These are phyloP conservation scores for Capitella teleta DNA, from an alignment of 1,140 invertebrate genomes.

Conservation along the genomic window DNA sequence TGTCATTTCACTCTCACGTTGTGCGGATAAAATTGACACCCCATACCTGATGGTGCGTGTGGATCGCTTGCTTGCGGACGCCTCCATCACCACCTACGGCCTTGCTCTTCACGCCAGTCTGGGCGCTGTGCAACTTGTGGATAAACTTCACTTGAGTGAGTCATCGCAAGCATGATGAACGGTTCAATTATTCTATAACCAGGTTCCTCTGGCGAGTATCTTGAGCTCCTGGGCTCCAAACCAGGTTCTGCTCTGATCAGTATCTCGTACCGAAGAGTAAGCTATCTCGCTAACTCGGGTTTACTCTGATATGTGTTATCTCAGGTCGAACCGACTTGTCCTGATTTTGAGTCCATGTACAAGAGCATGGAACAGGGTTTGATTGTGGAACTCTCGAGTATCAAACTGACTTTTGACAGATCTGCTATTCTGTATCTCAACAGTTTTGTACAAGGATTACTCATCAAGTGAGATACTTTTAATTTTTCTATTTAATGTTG, in stretches of 20 bases:
- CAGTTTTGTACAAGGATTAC: conserved; percentile 42
- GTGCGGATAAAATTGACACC: conserved; percentile 51
- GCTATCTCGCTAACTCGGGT: neutral
- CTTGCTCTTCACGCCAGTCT: conserved; percentile 64
- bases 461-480: neutral
- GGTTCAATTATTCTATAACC: neutral
- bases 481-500: neutral
- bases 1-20: conserved; percentile 47
- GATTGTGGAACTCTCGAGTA: conserved; percentile 55
- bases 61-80: conserved; percentile 58
- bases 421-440: conserved; percentile 60
- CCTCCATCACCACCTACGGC: conserved; percentile 66
- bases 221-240: conserved; percentile 59
- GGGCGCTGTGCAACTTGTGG: conserved; percentile 59
- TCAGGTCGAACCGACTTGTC: conserved; percentile 64
- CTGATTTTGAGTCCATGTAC: conserved; percentile 69
- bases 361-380: conserved; percentile 68
- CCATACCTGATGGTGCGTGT: conserved; percentile 65
- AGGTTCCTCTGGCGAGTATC: conserved; percentile 58
- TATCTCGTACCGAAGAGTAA: conserved; percentile 63
- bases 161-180: neutral
- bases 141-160: conserved; percentile 62
- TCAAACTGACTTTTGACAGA: conserved; percentile 58
- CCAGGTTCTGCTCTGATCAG: conserved; percentile 54
- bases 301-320: conserved; percentile 7